Percentiles rank a stretch among this genome's conserved stretches.
Evolutionary conservation across 2,888 invertebrate genomes (phyloP).

Genomic region (Acleris emargana): DNA sequence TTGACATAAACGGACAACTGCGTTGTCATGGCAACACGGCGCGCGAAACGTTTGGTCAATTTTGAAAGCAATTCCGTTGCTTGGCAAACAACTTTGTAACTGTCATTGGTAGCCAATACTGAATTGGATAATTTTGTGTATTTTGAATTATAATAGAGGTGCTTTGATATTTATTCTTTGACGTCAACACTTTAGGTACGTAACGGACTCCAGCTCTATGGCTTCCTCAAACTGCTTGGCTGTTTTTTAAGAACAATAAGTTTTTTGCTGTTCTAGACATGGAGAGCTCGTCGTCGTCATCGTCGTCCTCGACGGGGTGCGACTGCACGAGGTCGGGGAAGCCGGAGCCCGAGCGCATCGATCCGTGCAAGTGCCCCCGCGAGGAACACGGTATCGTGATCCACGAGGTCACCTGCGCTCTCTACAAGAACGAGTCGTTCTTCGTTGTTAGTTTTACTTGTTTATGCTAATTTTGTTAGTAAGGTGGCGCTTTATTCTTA

Average conservation of each 20-base stretch:
- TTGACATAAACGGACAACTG: conserved; percentile 43
- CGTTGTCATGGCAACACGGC: conserved; percentile 49
- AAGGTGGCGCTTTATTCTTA: too few relatives aligned
- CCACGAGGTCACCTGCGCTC: conserved; percentile 61
- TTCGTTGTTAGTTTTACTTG: conserved; percentile 58
- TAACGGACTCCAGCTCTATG: too few relatives aligned
- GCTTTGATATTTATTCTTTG: too few relatives aligned
- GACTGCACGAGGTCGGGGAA: neutral
- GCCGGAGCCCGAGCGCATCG: conserved; percentile 42
- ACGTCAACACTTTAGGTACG: too few relatives aligned
- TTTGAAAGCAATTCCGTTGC: conserved; percentile 43
- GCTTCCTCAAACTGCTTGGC: too few relatives aligned
- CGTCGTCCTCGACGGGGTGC: neutral
- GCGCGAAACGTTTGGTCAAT: conserved; percentile 36
- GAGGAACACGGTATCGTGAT: conserved; percentile 63
- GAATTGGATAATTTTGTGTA: conserved; percentile 4
- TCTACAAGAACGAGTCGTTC: conserved; percentile 64
- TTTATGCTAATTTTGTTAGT: conserved; percentile 1
- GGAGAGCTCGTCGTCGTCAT: neutral
- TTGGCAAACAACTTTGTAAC: conserved; percentile 46
- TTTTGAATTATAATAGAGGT: neutral
- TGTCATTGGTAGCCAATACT: conserved; percentile 39
- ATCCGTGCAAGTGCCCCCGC: conserved; percentile 60
- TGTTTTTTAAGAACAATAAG: too few relatives aligned
- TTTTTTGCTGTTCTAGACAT: too few relatives aligned